phyloP scores from a whole-genome alignment of 2,113 vertebrate genomes.

The Hippoglossus stenolepis region DNA sequence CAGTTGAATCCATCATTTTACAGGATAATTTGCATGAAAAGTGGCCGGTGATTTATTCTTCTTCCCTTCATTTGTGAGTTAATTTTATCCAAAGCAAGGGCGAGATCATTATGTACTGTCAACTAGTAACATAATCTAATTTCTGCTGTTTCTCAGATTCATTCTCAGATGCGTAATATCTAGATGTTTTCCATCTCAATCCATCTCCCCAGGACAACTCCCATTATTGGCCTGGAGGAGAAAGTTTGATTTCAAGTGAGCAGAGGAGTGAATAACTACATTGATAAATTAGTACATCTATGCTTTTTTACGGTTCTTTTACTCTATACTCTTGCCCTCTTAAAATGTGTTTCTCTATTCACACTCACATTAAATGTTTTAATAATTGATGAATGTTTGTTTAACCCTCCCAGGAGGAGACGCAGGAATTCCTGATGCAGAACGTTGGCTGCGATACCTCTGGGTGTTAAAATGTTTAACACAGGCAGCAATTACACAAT shows the following conservation, averaged over 20 bases:
- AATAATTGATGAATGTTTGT: conserved; percentile 47
- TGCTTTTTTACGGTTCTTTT: neutral
- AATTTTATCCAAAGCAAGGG: conserved; percentile 57
- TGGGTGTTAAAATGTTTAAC: conserved; percentile 5
- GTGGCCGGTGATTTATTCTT: conserved; percentile 29
- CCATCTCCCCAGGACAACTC: conserved; percentile 15
- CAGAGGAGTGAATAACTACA: neutral
- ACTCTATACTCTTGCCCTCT: neutral
- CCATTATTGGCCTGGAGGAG: conserved; percentile 43
- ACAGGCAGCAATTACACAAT: neutral
- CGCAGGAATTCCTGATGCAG: conserved; percentile 11
- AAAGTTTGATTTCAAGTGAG: conserved; percentile 36
- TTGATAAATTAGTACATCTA: neutral
- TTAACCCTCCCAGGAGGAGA: neutral
- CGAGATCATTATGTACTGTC: conserved; percentile 56
- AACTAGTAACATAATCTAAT: conserved; percentile 59
- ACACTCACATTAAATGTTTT: conserved; percentile 1
- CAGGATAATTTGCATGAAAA: conserved; percentile 40
- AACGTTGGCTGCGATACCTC: conserved; percentile 18
- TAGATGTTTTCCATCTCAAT: conserved; percentile 33
- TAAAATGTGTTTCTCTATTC: neutral
- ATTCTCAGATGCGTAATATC: conserved; percentile 42
- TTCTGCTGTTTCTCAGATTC: neutral
- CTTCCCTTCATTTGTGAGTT: conserved; percentile 45
- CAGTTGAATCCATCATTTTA: conserved; percentile 46